Evolutionary conservation across 2,888 invertebrate genomes (phyloP).

Genomic region (Dynastes grantii): DNA sequence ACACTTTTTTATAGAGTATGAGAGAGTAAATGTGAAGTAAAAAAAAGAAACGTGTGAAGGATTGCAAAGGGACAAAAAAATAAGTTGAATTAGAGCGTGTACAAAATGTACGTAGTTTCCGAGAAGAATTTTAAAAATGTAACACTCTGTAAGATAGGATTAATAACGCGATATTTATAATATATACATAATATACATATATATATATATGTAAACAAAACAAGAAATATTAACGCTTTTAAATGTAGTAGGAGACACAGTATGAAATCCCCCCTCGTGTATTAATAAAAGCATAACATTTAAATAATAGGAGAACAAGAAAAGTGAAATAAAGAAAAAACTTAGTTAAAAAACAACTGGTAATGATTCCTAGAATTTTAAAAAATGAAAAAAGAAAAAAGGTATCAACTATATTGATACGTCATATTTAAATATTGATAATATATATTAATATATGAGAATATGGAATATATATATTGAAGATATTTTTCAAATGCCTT

Average conservation of each 20-base stretch:
- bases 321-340: slow-evolving; percentile 12
- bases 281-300: slow-evolving; percentile 50
- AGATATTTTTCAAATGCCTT: slow-evolving; percentile 69
- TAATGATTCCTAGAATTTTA: slow-evolving; percentile 67
- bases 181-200: background rate
- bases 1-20: slow-evolving; percentile 37
- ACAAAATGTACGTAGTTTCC: slow-evolving; percentile 58
- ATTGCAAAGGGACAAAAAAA: slow-evolving; percentile 40
- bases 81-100: slow-evolving; percentile 53
- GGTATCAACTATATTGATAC: slow-evolving; percentile 52
- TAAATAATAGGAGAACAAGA: slow-evolving; percentile 33
- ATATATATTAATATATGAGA: slow-evolving; percentile 54
- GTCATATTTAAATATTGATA: slow-evolving; percentile 59
- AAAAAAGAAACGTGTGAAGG: slow-evolving; percentile 38
- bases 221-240: slow-evolving; percentile 62
- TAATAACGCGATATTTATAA: slow-evolving; percentile 40
- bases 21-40: slow-evolving; percentile 33
- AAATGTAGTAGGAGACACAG: slow-evolving; percentile 58
- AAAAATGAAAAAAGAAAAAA: slow-evolving; percentile 33
- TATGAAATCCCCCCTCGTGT: slow-evolving; percentile 18
- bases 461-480: slow-evolving; percentile 56
- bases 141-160: slow-evolving; percentile 52
- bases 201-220: slow-evolving; percentile 9
- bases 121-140: slow-evolving; percentile 49
- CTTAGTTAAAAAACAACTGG: slow-evolving; percentile 57